Percentiles rank a stretch among this genome's conserved stretches.
Evolutionary conservation across 2,888 invertebrate species (phyloP).

Genomic region (Tetramorium bicarinatum): DNA sequence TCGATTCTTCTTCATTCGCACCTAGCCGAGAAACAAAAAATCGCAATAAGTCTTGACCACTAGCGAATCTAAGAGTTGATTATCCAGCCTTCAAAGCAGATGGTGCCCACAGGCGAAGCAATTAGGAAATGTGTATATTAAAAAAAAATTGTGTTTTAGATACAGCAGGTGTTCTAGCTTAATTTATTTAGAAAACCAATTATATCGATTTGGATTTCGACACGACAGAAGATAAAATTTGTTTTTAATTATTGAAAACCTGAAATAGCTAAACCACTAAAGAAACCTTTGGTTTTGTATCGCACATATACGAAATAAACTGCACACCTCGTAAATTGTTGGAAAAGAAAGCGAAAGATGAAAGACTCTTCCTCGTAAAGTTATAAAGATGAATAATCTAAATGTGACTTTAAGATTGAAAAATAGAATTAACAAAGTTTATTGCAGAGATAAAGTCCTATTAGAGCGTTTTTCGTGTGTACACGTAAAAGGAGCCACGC

Average conservation of each 20-base stretch:
- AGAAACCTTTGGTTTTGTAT: neutral
- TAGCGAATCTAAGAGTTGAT: constrained; percentile 29
- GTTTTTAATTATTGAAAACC: neutral
- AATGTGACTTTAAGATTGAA: neutral
- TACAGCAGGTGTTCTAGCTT: neutral
- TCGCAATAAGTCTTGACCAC: constrained; percentile 36
- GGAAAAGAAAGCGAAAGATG: neutral
- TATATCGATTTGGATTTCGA: neutral
- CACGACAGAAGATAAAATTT: neutral
- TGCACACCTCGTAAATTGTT: neutral
- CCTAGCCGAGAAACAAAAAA: constrained; percentile 12
- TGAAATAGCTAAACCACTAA: neutral
- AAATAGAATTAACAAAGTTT: neutral
- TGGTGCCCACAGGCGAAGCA: constrained; percentile 32
- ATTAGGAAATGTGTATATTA: constrained; percentile 14
- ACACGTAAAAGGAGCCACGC: neutral
- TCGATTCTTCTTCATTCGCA: constrained; percentile 49
- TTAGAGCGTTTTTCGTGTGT: constrained; percentile 18
- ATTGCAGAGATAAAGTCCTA: neutral
- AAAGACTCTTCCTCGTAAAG: neutral
- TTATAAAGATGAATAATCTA: neutral
- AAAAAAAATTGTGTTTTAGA: neutral
- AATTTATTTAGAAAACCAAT: neutral
- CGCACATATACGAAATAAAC: neutral
- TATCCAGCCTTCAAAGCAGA: constrained; percentile 27